Percentiles rank a stretch among this genome's conserved stretches.
Conservation (phyloP, 2,797 vertebrate species). For the Cirrhinus mrigala region DNA sequence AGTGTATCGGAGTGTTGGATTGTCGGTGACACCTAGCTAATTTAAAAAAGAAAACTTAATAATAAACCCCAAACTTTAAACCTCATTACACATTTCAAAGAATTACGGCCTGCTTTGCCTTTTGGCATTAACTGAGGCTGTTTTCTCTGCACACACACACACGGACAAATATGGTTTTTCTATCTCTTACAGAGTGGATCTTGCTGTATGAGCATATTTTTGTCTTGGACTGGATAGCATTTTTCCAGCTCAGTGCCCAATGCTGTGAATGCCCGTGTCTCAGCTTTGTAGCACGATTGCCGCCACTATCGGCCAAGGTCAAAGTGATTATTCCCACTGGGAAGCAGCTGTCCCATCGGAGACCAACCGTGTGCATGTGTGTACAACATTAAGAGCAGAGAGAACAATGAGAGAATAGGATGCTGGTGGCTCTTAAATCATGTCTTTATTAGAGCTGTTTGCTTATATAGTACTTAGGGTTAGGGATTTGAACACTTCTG, state of each 20-base stretch:
- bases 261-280: constrained; percentile 38
- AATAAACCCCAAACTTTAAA: background rate
- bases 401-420: constrained; percentile 17
- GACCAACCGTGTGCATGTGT: constrained; percentile 22
- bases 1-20: constrained; percentile 4
- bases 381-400: constrained; percentile 27
- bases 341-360: constrained; percentile 35
- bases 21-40: constrained; percentile 16
- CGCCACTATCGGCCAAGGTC: constrained; percentile 39
- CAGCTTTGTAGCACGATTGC: constrained; percentile 30
- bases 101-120: background rate
- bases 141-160: background rate
- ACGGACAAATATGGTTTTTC: background rate
- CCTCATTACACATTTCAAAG: background rate
- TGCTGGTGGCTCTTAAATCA: constrained; percentile 18
- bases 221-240: constrained; percentile 26
- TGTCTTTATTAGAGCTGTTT: background rate
- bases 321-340: constrained; percentile 47
- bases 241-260: constrained; percentile 39
- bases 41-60: constrained; percentile 32
- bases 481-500: background rate
- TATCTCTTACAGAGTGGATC: constrained; percentile 12
- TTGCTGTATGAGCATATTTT: constrained; percentile 44
- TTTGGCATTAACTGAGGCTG: background rate
- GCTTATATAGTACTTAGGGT: background rate